Base-by-base conservation (phyloP, 2,888 invertebrate genomes). In the Caenorhabditis angaria region DNA sequence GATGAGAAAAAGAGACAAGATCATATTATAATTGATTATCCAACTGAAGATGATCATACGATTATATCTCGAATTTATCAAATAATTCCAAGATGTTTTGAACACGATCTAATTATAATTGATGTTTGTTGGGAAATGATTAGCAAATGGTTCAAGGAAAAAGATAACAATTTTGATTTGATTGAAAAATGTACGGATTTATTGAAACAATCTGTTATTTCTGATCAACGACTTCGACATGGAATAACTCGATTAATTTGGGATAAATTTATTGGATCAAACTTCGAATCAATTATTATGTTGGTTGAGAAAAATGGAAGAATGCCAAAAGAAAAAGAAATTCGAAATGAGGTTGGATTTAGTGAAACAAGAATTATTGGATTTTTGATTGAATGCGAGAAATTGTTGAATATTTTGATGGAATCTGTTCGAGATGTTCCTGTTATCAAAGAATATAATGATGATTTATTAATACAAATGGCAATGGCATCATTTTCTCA, bases 191-290 rank as follows among this genome's bases (percentile, higher is more conserved):
- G 66, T 56, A 61, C 61, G 2, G n/a, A 27, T 2, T 57, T 71
- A 4, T 59, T 71, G 8, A 47, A 63, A 18, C 1, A 53, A 10
- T 59, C 66, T 0, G 51, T 67, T 22, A 53, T 67, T 25, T 18
- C 10, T 14, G 71, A 67, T 48, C 51, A 57, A 12, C 69, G 81
- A 22, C 77, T 85, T 8, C 78, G 79, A 29, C 84, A 85, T 50
- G 85, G 85, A n/a, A 68, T 85, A 28, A 74, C 80, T 18, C 63
- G 79, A 29, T 79, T 84, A 41, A 65, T 84, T 20, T 85, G 85
- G 85, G 83, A 85, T 47, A 85, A 84, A n/a, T 83, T 85, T 60
- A 27, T 85, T 1, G 64, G 61, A 22, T 35, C 71, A 2, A 68
- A 67, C 6, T 78, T 85, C 59, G 74, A 78, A 22, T 59, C 77